Evolutionary conservation across 2,113 vertebrate species (phyloP).

Genomic region (Larimichthys crocea): DNA sequence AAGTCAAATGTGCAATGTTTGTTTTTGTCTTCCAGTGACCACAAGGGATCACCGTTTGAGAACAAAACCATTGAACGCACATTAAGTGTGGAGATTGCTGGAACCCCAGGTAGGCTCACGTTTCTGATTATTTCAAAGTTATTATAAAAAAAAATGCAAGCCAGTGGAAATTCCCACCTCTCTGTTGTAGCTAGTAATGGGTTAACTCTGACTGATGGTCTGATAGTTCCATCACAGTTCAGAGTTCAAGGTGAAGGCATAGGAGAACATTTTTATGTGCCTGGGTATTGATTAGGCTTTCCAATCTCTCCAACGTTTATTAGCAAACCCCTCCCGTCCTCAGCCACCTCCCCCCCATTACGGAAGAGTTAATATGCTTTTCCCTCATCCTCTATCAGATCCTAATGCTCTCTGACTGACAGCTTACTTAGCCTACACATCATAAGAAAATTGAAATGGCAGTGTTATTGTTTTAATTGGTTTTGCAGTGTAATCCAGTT

Average conservation of each 20-base stretch:
- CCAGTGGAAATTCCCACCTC: not conserved
- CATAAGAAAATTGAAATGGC: constrained; percentile 67
- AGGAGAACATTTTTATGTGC: constrained; percentile 67
- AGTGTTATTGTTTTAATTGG: constrained; percentile 77
- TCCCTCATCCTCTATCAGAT: constrained; percentile 61
- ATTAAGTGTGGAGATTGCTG: constrained; percentile 99
- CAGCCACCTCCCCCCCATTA: constrained; percentile 31
- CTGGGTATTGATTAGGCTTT: constrained; percentile 75
- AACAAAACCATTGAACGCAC: constrained; percentile 99
- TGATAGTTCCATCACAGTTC: constrained; percentile 64
- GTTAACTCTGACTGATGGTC: constrained; percentile 44
- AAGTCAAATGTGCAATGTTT: constrained; percentile 83
- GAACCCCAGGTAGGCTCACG: constrained; percentile 94
- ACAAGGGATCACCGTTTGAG: constrained; percentile 99
- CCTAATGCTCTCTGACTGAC: constrained; percentile 72
- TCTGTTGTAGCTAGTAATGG: constrained; percentile 24
- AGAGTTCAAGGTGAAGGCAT: constrained; percentile 77
- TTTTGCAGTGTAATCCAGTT: constrained; percentile 71
- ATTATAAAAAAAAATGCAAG: not conserved
- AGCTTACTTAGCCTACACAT: constrained; percentile 69
- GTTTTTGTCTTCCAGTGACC: constrained; percentile 96
- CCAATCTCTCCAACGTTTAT: constrained; percentile 73
- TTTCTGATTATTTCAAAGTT: not conserved
- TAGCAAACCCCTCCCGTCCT: constrained; percentile 51
- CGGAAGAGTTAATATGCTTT: constrained; percentile 66